Evolutionary conservation across 2,113 vertebrate genomes (phyloP), one percentile per base, ranked within the genome.

Genomic region (Balaeniceps rex): DNA sequence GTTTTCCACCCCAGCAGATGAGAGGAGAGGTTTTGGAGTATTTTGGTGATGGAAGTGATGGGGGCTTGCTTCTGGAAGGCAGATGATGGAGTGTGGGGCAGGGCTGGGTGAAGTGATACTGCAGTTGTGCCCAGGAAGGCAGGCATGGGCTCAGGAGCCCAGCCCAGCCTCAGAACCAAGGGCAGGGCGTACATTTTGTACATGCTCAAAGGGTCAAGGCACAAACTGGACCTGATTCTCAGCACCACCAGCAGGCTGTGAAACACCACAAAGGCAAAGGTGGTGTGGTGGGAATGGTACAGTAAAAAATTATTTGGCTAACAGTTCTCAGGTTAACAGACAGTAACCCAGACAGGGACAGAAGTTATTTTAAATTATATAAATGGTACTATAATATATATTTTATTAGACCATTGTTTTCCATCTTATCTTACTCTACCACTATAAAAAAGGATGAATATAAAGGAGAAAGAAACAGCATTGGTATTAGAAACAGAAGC

Each of bases 71-170:
- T 61, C 31, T 76, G 49, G 75, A 69, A 51, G 28, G 31, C 1
- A 2, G 29, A 18, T 38, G n/a, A 11, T 57, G 23, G 42, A 74
- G 33, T 4, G 1, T 54, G 40, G 22, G 72, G 14, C 65, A 74
- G 54, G 44, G 33, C n/a, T 1, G 0, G 19, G 5, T 44, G 70
- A 61, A 57, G 60, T 0, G 1, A 46, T 81, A 11, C 54, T 55
- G 25, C 26, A 23, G 23, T 54, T 77, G 54, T 94, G n/a, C 33
- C 23, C 0, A 0, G 65, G 23, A 72, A 52, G 44, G 38, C 2
- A 2, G 47, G 28, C 42, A 31, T 0, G 3, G 14, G 40, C 42
- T 75, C 2, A 5, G 82, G 57, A 72, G 47, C 0, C 0, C 63
- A 51, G 52, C 42, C 55, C 19, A 40, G 58, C 72, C 34, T 58